Evolutionary conservation across 1,140 invertebrate species (phyloP), one percentile per base, ranked within the genome.

Genomic region (Brachionus rotundiformis): DNA sequence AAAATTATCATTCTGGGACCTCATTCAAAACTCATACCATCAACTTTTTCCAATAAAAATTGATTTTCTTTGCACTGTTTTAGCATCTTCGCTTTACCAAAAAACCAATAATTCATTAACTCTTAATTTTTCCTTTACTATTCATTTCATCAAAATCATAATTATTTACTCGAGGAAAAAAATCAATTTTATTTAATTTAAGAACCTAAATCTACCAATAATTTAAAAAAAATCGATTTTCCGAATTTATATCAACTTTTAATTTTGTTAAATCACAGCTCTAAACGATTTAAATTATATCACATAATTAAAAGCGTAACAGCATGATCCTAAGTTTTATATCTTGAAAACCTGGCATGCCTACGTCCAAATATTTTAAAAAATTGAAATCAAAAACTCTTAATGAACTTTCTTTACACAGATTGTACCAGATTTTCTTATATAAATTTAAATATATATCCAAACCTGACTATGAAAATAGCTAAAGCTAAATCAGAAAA

Each of bases 161-260:
- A 68, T 68, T 68, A 68, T 68, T 68, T 68, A 68, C 47, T 54
- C 31, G 31, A 68, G 31, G 33, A 68, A 68, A 68, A 68, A 68
- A 68, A 68, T 68, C 63, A 68, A 68, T 68, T 68, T 68, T 68
- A 68, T 68, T 68, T 68, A 36, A 68, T 68, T 68, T 68, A 36
- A 36, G 10, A 36, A 19, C 31, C 63, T 68, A 36, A 68, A 36
- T 36, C 36, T 68, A 36, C 29, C 27, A 36, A 68, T 63, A 29
- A 33, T 33, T 36, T 68, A 23, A 68, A 36, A 68, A 68, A 68
- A 68, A 68, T 68, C 27, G 27, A 33, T 33, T 33, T 68, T 68
- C 16, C 33, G 47, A 54, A 54, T 49, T n/a, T n/a, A 23, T 54
- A 54, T 54, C 47, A 16, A 54, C 47, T 54, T 54, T 19, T 54